Base-by-base conservation (phyloP, 2,797 vertebrate species). In the Sebastes taczanowskii region DNA sequence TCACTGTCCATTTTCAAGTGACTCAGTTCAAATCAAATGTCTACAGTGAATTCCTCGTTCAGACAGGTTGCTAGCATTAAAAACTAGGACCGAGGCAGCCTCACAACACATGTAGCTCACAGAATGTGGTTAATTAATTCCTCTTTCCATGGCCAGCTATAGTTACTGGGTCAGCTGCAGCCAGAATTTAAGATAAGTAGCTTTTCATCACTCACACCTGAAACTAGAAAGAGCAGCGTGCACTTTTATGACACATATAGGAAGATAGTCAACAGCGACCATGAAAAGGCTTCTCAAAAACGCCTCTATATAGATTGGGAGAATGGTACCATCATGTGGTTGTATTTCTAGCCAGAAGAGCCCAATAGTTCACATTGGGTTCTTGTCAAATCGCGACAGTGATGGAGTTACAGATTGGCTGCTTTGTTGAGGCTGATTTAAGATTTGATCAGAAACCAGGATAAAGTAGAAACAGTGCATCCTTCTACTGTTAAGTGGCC, bases 91-190 rank as follows among this genome's bases (percentile, higher is more conserved):
- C 35, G 58, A 76, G 25, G 23, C 53, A 35, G 77, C 18, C 23
- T 53, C 38, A 69, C 16, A 66, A 85, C 6, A 38, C 56, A 29
- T 25, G 13, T 5, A 23, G 25, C 16, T 62, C 2, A 11, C 20
- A 68, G 32, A 66, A 71, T 76, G 80, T 53, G 42, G n/a, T 78
- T 60, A 30, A 85, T 69, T 35, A 69, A 71, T 69, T 68, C 29
- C 52, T 63, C 34, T 71, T 52, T 61, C 63, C 18, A n/a, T 52
- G 32, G 66, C 65, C 42, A 65, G 30, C 18, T 60, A 75, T 60
- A 75, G 29, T 82, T 86, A 86, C 63, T 75, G 66, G 67, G 79
- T 86, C 81, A 84, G 25, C 64, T 34, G 25, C 55, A 56, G 16
- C 52, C 42, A 75, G 62, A 27, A 76, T n/a, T 71, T 30, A 71